Base-by-base conservation (phyloP, 1,140 invertebrate genomes). In the Aphaenogaster rudis region DNA sequence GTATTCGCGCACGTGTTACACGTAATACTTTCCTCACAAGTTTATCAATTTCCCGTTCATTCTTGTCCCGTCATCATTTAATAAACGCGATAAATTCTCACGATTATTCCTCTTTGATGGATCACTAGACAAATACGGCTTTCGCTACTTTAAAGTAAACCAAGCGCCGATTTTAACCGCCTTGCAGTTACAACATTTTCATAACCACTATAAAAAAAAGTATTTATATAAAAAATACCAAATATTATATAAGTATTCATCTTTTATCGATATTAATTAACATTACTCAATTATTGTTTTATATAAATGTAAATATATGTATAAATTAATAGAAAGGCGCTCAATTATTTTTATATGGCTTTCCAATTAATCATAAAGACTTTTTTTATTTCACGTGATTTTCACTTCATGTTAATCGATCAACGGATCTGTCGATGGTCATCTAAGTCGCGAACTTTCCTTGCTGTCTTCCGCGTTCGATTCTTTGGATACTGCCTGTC, bases 391-490 rank as follows among this genome's bases (percentile, higher is more conserved):
- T 48, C 13, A 86, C 48, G 28, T 42, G 48, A 86, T 86, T 86
- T 80, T 80, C 85, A 80, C 77, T 69, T 69, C 28, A 13, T 28
- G 50, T 86, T 69, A 69, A 86, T 79, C 85, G 85, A 79, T 50
- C 82, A 54, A 28, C 61, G 64, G 67, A 88, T 80, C 78, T 79
- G 42, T 7, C 50, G 69, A 61, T 64, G 72, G 74, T 90, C 77
- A 81, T 76, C 77, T 54, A 87, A 89, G 86, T 86, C 57, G 78
- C 78, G 74, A 54, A 74, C 78, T 63, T 42, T 81, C 17, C 28
- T 54, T 48, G 72, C 85, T 67, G 67, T 88, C 89, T 69, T 78
- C 72, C 80, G 59, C 54, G n/a, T 90, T 88, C 87, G 39, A 63
- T 48, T 88, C 88, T 52, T 66, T 42, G 67, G 64, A 85, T 76